Evolutionary conservation across 92 coral and sea anemone species (phyloP), one percentile per base, ranked within the genome.

Genomic region (Nematostella vectensis): DNA sequence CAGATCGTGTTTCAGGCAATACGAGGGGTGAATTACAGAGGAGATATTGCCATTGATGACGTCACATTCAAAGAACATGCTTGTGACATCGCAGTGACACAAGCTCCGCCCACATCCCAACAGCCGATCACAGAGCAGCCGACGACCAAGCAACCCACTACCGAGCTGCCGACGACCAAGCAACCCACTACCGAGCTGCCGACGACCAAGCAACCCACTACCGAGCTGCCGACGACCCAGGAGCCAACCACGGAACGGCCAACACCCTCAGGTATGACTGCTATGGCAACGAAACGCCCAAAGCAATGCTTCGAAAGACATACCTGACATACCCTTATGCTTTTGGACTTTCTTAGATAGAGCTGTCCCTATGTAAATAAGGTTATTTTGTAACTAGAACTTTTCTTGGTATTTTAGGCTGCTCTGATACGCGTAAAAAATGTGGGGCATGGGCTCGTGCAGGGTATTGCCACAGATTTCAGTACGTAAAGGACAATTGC

Each of bases 41-140:
- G 73, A 24, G 73, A 67, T 31, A 30, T 56, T 12, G 57, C 55
- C 0, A 21, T 67, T 10, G 73, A 67, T 55, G 73, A 67, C 47
- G 50, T 67, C 12, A 29, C 27, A 0, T 47, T 48, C 27, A 20
- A 25, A 11, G 54, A 58, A 22, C 19, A 13, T 12, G 13, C 51
- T 11, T 58, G 64, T 39, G 8, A 38, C 3, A 6, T 15, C 8
- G 8, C 40, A 6, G 8, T 15, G 40, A 21, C 19, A 47, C 8
- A 21, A 8, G 37, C 47, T 0, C 60, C 44, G 28, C 15, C 68
- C 4, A 61, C 57, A 33, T 15, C 40, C 28, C 31, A 20, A 40
- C 26, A 33, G 25, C 4, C 25, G 25, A 59, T 31, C 58, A 15
- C 20, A 1, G 39, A 21, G 11, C 60, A 38, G 13, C 29, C 61